These are phyloP conservation scores for Drosophila ustulata DNA, from an alignment of 2,888 invertebrate species.

Conservation along the genomic window DNA sequence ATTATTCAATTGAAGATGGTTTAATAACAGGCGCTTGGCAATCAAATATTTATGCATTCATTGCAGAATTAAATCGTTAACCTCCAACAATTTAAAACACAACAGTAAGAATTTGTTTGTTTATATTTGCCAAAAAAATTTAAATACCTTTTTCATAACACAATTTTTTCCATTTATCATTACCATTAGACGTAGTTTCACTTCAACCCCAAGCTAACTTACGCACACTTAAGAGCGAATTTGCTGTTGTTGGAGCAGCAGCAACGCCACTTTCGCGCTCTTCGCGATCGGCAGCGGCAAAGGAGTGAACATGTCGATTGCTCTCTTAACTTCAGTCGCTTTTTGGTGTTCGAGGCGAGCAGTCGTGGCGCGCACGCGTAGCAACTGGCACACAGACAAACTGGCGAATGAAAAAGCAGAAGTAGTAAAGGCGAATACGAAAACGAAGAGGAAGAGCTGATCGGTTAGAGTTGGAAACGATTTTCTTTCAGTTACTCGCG, in stretches of 20 bases:
- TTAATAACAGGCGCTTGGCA: too few relatives aligned
- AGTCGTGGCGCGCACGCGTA: slow-evolving; percentile 57
- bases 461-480: slow-evolving; percentile 41
- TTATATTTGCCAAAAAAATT: too few relatives aligned
- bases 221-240: slow-evolving; percentile 1
- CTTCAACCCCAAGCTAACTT: background rate
- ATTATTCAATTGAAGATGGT: too few relatives aligned
- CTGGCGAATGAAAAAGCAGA: slow-evolving; percentile 18
- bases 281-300: slow-evolving; percentile 5
- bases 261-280: slow-evolving; percentile 1
- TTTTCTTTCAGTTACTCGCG: slow-evolving; percentile 58
- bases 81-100: too few relatives aligned
- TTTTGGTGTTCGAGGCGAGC: slow-evolving; percentile 49
- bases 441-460: slow-evolving; percentile 29
- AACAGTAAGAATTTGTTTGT: too few relatives aligned
- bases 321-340: slow-evolving; percentile 45
- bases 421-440: background rate
- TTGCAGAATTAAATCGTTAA: too few relatives aligned
- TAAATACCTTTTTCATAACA: too few relatives aligned
- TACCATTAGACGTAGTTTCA: background rate
- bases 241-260: background rate
- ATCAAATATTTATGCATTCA: too few relatives aligned
- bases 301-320: background rate
- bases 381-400: slow-evolving; percentile 36
- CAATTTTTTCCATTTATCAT: too few relatives aligned